Evolutionary conservation across 2,888 invertebrate genomes (phyloP).

Genomic region (Sepiola atlantica): DNA sequence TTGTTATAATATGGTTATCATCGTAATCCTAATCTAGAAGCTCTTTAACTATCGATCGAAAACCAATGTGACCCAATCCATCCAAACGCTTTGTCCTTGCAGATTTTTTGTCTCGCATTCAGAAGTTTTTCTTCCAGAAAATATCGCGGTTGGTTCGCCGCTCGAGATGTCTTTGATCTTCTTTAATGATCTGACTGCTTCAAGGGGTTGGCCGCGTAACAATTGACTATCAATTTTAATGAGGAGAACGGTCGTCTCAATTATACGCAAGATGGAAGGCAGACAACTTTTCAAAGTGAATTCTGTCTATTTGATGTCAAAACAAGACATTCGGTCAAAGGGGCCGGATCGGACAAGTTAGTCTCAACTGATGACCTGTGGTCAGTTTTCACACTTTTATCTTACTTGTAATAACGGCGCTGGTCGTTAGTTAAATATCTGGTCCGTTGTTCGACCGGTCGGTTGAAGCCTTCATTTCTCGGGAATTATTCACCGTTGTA

Average conservation of each 20-base stretch:
- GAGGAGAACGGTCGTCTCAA: not conserved
- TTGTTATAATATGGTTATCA: not conserved
- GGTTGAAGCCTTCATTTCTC: not conserved
- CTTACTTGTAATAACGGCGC: not conserved
- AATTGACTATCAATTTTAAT: slow-evolving; percentile 32
- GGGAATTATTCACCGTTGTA: not conserved
- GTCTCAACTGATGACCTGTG: slow-evolving; percentile 4
- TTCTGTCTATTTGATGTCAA: slow-evolving; percentile 32
- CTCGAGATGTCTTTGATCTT: slow-evolving; percentile 11
- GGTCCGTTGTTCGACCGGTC: not conserved
- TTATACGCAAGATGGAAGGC: slow-evolving; percentile 32
- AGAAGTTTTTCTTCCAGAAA: slow-evolving; percentile 23
- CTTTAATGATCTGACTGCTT: not conserved
- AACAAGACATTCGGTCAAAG: not conserved
- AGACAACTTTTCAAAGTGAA: slow-evolving; percentile 32
- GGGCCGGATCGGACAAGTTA: not conserved
- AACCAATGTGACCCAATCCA: not conserved
- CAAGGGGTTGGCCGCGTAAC: not conserved
- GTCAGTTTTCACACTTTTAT: not conserved
- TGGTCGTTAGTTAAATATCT: not conserved
- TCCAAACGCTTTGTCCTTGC: not conserved
- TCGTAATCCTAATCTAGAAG: not conserved
- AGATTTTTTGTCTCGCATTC: not conserved
- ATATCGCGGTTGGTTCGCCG: not conserved
- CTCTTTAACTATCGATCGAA: not conserved